phyloP scores from a whole-genome alignment of 2,888 invertebrate species.

The Dexiosoma caninum region DNA sequence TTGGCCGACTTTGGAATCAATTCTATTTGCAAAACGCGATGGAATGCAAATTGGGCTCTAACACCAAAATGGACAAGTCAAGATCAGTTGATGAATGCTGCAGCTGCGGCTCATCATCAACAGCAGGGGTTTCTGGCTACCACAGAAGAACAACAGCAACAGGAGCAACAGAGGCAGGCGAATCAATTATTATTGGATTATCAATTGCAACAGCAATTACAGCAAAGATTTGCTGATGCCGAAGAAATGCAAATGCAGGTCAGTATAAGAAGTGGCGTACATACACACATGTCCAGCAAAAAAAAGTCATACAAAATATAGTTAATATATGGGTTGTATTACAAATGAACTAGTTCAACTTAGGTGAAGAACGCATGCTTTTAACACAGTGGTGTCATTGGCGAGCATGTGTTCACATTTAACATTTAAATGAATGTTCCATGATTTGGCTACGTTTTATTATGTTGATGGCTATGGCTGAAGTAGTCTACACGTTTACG shows the following conservation, averaged over 20 bases:
- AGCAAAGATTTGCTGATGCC: conserved; percentile 75
- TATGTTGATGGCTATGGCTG: too few species aligned
- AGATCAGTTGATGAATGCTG: conserved; percentile 73
- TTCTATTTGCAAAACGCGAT: conserved; percentile 77
- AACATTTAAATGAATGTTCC: too few species aligned
- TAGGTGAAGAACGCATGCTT: too few species aligned
- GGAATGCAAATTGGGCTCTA: conserved; percentile 75
- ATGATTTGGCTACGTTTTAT: too few species aligned
- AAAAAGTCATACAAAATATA: too few species aligned
- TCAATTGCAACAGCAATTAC: conserved; percentile 78
- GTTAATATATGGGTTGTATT: too few species aligned
- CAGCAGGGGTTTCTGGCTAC: conserved; percentile 65
- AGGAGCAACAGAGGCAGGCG: conserved; percentile 67
- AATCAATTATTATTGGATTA: conserved; percentile 76
- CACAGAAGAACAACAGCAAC: conserved; percentile 66
- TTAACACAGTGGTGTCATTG: too few species aligned
- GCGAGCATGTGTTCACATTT: too few species aligned
- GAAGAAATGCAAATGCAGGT: conserved; percentile 78
- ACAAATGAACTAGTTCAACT: too few species aligned
- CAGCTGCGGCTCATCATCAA: conserved; percentile 71
- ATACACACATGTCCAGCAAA: too few species aligned
- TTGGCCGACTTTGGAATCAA: conserved; percentile 77
- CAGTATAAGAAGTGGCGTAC: not conserved
- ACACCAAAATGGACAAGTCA: conserved; percentile 73
- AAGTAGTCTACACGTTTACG: too few species aligned